Base-by-base conservation (phyloP, 2,888 invertebrate species). In the Drosophila formosana region DNA sequence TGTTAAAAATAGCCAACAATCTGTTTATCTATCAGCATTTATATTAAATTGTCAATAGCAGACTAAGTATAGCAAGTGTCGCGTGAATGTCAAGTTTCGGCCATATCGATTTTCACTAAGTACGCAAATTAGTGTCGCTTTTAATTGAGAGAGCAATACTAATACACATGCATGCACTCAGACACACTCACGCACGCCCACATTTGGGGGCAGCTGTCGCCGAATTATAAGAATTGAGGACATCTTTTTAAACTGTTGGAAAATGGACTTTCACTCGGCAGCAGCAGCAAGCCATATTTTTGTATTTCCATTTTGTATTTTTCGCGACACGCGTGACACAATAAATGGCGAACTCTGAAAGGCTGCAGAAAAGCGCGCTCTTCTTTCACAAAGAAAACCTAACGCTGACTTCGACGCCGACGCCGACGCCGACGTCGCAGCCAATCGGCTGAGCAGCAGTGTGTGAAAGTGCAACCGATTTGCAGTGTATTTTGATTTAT, bases 71-170 rank as follows among this genome's bases (percentile, higher is more conserved):
- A 30, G 13, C 58, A 60, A 28, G 43, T 52, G 45, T 28, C 25
- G 63, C 30, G 62, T 47, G 58, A 49, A 64, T 52, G 53, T 43
- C 63, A 64, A 66, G 45, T 45, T 77, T 61, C 51, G 45, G 57
- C 47, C 72, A 53, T 82, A 82, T 82, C 88, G 82, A 82, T 82
- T 82, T 87, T 88, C 82, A 73, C 82, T 85, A 81, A 78, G 71
- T 75, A 73, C 65, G 66, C 64, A 75, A 87, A 70, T 75, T 75
- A 66, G 75, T 87, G 67, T 64, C 67, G 64, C 47, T 66, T 69
- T 75, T 80, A 82, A 82, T 87, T 82, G 82, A 63, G 67, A 77
- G 80, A 75, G 62, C 34, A 66, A 58, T 34, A 70, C 57, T 61
- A 61, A 43, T 41, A 62, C 55, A 65, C 13, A 46, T 26, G 51